These are phyloP conservation scores for Lepus timidus DNA, from an alignment of 2,113 vertebrate species.

Conservation along the genomic window DNA sequence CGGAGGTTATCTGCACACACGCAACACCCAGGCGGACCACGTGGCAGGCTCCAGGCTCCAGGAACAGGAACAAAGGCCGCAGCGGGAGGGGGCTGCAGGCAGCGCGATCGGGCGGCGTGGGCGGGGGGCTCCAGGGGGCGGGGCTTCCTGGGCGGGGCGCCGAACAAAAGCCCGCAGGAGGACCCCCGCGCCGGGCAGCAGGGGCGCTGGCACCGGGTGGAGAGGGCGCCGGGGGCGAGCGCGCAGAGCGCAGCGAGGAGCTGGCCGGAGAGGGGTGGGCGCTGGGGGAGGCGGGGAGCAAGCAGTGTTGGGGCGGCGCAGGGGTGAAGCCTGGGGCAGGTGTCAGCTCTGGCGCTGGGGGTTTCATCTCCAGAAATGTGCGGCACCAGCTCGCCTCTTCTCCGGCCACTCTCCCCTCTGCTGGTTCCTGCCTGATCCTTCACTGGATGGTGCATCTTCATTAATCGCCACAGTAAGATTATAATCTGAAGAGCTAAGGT, in stretches of 20 bases:
- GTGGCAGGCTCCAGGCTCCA: not conserved
- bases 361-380: not conserved
- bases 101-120: not conserved
- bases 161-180: not conserved
- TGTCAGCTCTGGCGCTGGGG: not conserved
- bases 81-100: not conserved
- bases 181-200: not conserved
- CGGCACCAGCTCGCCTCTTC: not conserved
- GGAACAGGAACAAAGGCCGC: not conserved
- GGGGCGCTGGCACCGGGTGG: no score
- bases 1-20: not conserved
- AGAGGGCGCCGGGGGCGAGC: not conserved
- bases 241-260: fast-evolving
- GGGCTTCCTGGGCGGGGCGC: not conserved
- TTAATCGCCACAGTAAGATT: not conserved
- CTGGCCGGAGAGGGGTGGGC: fast-evolving
- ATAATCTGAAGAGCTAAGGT: not conserved
- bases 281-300: not conserved
- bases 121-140: not conserved
- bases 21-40: not conserved
- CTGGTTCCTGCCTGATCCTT: not conserved
- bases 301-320: no score
- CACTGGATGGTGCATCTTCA: not conserved
- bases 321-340: not conserved
- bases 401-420: not conserved